Percentiles rank a stretch among this genome's conserved stretches.
Conservation (phyloP, 1,140 invertebrate species). For the Drosophila nigrodunni region DNA sequence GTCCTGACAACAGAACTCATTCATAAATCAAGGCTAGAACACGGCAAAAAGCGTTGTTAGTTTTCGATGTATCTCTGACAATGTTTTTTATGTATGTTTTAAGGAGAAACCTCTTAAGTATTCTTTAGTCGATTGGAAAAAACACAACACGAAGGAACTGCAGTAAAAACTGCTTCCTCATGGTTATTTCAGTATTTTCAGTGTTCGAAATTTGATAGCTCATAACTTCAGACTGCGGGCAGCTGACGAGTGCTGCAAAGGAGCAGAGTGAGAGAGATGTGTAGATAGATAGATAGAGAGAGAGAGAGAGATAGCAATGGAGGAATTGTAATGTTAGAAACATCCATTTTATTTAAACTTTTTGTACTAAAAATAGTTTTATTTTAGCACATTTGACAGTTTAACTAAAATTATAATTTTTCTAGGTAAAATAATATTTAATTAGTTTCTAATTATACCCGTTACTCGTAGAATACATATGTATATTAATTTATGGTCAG, state of each 20-base stretch:
- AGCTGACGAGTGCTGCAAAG: slow-evolving; percentile 45
- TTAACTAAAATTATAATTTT: too few species aligned
- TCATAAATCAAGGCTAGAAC: slow-evolving; percentile 68
- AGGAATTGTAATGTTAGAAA: too few species aligned
- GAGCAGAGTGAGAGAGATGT: neutral
- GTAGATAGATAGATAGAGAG: slow-evolving; percentile 7
- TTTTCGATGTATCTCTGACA: slow-evolving; percentile 61
- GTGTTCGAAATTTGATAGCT: slow-evolving; percentile 66
- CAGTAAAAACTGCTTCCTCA: slow-evolving; percentile 70
- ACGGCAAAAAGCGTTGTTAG: slow-evolving; percentile 64
- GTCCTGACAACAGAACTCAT: slow-evolving; percentile 71
- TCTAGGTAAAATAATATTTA: too few species aligned
- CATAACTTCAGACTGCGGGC: slow-evolving; percentile 45
- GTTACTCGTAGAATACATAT: too few species aligned
- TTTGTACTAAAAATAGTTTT: too few species aligned
- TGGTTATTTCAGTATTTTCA: slow-evolving; percentile 66
- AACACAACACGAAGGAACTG: neutral
- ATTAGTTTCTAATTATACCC: too few species aligned
- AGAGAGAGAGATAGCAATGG: neutral
- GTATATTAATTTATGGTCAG: too few species aligned
- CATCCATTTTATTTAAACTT: too few species aligned
- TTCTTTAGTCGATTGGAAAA: slow-evolving; percentile 22
- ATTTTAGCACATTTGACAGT: too few species aligned
- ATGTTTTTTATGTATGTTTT: slow-evolving; percentile 29
- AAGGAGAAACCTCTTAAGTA: slow-evolving; percentile 61